These are phyloP conservation scores for Trichacis sp. DNA, from an alignment of 2,888 invertebrate species.

Conservation along the genomic window DNA sequence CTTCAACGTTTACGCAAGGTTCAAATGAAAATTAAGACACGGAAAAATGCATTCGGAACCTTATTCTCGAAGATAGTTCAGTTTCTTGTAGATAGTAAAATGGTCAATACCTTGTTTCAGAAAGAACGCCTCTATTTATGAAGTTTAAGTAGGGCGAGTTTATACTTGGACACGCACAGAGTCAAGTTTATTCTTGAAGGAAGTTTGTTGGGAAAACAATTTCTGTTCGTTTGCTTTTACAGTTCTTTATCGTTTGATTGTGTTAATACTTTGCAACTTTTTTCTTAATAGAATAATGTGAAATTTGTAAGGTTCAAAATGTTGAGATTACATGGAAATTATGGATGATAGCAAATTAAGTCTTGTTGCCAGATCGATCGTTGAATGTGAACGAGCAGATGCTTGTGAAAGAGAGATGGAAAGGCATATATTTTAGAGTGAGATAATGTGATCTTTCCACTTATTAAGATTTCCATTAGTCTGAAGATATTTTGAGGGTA, in stretches of 20 bases:
- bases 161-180: background rate
- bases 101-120: conserved; percentile 5
- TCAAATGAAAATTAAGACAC: background rate
- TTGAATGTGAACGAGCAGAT: too few species aligned
- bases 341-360: too few species aligned
- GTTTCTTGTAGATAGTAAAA: background rate
- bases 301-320: too few species aligned
- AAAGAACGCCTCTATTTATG: background rate
- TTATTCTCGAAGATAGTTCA: too few species aligned
- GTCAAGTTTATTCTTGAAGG: conserved; percentile 5
- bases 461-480: conserved; percentile 12
- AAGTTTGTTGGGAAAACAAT: background rate
- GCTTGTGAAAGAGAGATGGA: too few species aligned
- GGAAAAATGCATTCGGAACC: background rate
- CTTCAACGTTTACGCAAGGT: background rate
- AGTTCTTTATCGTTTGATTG: too few species aligned
- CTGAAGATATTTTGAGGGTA: conserved; percentile 17
- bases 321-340: too few species aligned
- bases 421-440: background rate
- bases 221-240: background rate
- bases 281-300: too few species aligned
- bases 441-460: conserved; percentile 10
- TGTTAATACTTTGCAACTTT: too few species aligned
- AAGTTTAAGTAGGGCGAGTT: conserved; percentile 4
- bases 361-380: too few species aligned